Percentiles rank a stretch among this genome's conserved stretches.
These are phyloP conservation scores for Propithecus coquereli DNA, from an alignment of 2,113 vertebrate species.

Conservation along the genomic window DNA sequence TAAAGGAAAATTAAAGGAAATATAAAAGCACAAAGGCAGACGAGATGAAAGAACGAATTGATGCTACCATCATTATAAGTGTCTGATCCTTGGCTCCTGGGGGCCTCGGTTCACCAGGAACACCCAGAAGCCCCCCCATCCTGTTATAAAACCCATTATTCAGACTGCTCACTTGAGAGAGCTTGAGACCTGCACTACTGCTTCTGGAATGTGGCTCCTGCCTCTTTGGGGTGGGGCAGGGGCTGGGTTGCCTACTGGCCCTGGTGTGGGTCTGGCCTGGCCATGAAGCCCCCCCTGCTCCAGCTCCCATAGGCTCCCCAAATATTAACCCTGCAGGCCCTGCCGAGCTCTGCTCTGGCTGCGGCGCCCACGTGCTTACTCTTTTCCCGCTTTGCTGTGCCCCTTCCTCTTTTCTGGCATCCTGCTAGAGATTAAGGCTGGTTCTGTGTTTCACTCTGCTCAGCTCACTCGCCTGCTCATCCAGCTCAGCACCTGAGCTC, in stretches of 20 bases:
- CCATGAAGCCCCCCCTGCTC: neutral
- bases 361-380: fast-evolving
- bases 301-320: neutral
- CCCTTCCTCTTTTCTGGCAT: neutral
- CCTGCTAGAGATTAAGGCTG: neutral
- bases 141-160: neutral
- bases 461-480: neutral
- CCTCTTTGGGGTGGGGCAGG: neutral
- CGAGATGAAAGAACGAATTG: conserved; percentile 39
- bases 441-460: neutral
- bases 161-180: neutral
- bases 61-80: neutral
- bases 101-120: neutral
- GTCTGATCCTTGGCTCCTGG: conserved; percentile 41
- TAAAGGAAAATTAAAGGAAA: conserved; percentile 62
- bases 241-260: neutral
- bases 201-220: neutral
- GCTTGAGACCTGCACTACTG: neutral
- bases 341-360: neutral
- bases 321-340: too few species aligned
- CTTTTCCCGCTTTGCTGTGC: neutral
- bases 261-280: neutral
- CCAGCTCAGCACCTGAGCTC: neutral
- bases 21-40: conserved; percentile 19
- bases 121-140: neutral